Evolutionary conservation across 2,113 vertebrate genomes (phyloP).

Genomic region (Gadus macrocephalus): DNA sequence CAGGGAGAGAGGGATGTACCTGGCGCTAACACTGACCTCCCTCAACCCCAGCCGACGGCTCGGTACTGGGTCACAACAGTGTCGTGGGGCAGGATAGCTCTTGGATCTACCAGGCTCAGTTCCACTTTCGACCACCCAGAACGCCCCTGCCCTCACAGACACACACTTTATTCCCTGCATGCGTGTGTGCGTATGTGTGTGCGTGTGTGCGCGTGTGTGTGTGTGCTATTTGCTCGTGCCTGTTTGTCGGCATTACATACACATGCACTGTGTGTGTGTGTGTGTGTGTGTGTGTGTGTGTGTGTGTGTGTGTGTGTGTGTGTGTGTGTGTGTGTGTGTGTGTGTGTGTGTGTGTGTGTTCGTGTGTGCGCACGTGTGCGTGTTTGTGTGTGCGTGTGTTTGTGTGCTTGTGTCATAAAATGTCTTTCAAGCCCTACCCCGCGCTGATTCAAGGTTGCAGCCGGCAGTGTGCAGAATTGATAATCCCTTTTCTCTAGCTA

Average conservation of each 20-base stretch:
- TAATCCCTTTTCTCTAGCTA: neutral
- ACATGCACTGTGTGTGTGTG: too few relatives aligned
- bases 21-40: too few relatives aligned
- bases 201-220: neutral
- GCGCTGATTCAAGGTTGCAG: constrained; percentile 23
- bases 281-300: neutral
- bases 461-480: neutral
- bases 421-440: constrained; percentile 21
- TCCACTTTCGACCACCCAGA: too few relatives aligned
- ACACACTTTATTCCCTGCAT: too few relatives aligned
- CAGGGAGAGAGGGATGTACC: too few relatives aligned
- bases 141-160: too few relatives aligned
- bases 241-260: too few relatives aligned
- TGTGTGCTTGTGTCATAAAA: constrained; percentile 20
- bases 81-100: too few relatives aligned
- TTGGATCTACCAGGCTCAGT: too few relatives aligned
- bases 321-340: neutral
- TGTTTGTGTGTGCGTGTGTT: constrained; percentile 3
- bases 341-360: neutral
- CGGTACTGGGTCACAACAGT: too few relatives aligned
- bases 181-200: neutral
- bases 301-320: neutral
- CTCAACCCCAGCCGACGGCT: too few relatives aligned
- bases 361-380: neutral
- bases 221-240: too few relatives aligned